phyloP scores from a whole-genome alignment of 2,113 vertebrate species.

The Chaetura pelagica region DNA sequence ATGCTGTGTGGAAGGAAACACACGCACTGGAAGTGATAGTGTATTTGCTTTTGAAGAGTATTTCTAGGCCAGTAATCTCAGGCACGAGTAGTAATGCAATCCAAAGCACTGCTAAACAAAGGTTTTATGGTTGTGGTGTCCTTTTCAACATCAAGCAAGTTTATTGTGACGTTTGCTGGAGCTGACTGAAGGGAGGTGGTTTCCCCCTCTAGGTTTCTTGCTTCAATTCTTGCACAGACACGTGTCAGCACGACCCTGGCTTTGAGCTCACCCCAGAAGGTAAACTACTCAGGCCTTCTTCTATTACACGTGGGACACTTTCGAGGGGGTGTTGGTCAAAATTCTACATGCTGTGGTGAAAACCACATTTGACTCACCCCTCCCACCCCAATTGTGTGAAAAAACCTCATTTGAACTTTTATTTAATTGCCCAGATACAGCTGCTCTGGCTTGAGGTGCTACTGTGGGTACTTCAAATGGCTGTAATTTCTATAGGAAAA shows the following conservation, averaged over 20 bases:
- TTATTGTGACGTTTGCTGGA: rapidly evolving
- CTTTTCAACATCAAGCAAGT: neutral
- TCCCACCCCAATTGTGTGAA: neutral
- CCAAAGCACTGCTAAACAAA: neutral
- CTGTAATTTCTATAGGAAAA: neutral
- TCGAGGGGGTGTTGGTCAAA: neutral
- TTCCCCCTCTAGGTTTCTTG: neutral
- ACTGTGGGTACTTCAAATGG: neutral
- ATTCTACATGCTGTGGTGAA: neutral
- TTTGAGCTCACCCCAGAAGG: neutral
- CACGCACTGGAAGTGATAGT: neutral
- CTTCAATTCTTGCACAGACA: neutral
- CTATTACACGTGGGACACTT: neutral
- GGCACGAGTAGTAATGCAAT: neutral
- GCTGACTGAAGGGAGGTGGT: neutral
- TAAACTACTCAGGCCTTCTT: neutral
- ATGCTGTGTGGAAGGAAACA: neutral
- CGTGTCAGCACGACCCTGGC: neutral
- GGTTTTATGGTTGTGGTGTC: neutral
- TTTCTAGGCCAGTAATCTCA: neutral
- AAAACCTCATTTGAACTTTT: conserved; percentile 20
- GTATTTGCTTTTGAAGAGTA: neutral
- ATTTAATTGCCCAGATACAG: conserved; percentile 24
- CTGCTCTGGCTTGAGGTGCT: conserved; percentile 22
- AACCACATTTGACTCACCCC: neutral